A percentile compares a stretch with the other conserved stretches of the same genome.
phyloP scores from a whole-genome alignment of 2,888 invertebrate genomes.

The Gastracanthus pulcherrimus region DNA sequence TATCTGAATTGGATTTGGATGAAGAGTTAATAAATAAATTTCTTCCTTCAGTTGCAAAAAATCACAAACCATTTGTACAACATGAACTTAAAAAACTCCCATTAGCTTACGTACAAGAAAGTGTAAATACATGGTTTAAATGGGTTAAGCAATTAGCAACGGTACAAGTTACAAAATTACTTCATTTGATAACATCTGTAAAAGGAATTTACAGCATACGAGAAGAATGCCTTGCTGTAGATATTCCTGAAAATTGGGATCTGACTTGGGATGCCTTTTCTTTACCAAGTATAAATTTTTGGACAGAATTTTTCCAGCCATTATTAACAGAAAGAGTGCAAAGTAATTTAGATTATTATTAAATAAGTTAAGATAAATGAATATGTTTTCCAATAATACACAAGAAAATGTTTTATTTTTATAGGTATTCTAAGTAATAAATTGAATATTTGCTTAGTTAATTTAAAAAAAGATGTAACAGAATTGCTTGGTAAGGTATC shows the following conservation, averaged over 20 bases:
- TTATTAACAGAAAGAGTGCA: slow-evolving; percentile 85
- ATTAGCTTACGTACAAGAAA: slow-evolving; percentile 73
- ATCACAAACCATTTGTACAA: slow-evolving; percentile 70
- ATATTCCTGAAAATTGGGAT: slow-evolving; percentile 83
- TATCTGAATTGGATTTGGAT: slow-evolving; percentile 81
- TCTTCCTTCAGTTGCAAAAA: slow-evolving; percentile 79
- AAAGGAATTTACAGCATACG: slow-evolving; percentile 86
- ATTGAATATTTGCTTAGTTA: slow-evolving; percentile 65
- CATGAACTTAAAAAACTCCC: slow-evolving; percentile 66
- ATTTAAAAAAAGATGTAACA: slow-evolving; percentile 67
- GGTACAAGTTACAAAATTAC: slow-evolving; percentile 80
- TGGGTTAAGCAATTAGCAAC: slow-evolving; percentile 81
- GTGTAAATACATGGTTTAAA: slow-evolving; percentile 82
- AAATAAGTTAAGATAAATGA: no score
- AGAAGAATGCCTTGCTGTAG: slow-evolving; percentile 83
- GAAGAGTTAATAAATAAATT: slow-evolving; percentile 80
- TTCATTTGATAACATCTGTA: slow-evolving; percentile 84
- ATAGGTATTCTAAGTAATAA: slow-evolving; percentile 70
- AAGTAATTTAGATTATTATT: slow-evolving; percentile 62
- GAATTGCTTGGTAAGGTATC: slow-evolving; percentile 68
- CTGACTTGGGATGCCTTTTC: slow-evolving; percentile 81
- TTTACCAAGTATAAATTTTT: slow-evolving; percentile 83
- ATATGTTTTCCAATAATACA: slow-evolving; percentile 2
- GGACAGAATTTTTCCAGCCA: slow-evolving; percentile 86
- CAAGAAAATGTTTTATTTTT: slow-evolving; percentile 2